Base-by-base conservation (phyloP, 2,888 invertebrate genomes). In the Sinohyriopsis cumingii region DNA sequence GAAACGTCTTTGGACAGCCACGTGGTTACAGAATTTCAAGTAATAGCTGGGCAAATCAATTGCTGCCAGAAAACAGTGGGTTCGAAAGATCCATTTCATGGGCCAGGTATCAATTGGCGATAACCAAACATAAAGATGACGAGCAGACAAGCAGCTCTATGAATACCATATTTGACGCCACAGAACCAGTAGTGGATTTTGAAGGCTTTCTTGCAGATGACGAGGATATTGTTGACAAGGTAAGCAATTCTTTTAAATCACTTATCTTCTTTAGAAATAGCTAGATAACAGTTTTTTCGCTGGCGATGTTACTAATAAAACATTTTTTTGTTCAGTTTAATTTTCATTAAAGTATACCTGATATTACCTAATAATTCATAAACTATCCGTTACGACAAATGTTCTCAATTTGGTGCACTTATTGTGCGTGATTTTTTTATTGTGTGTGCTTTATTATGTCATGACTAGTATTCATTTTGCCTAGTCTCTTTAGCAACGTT, bases 81-180 rank as follows among this genome's bases (percentile, higher is more conserved):
- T 79, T 81, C 24, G 84, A 84, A 59, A 72, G 75, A n/a, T 77
- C 79, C 0, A 72, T 82, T 5, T 69, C 82, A 7, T 88, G 87
- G 87, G 77, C 83, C 4, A 76, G 85, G n/a, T 82, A 87, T 71
- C 84, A 86, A 67, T 59, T 84, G 57, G 84, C 85, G 0, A 84
- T 87, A 1, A 86, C 86, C 0, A 78, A 79, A 45, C 76, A 80
- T 59, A 84, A 84, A 59, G 84, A 86, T 24, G 65, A 77, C 7
- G 87, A 87, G 62, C 59, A 59, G 12, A 67, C 72, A 15, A 84
- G 84, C 65, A 82, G 83, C 63, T 84, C 86, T 9, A 74, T 80
- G 59, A 84, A 82, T 73, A 79, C 81, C 20, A 75, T 77, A 62
- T 82, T 78, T 71, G 87, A 85, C 67, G 76, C 76, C 18, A 55